These are phyloP conservation scores for Oncorhynchus tshawytscha DNA, from an alignment of 2,113 vertebrate genomes.

Conservation along the genomic window DNA sequence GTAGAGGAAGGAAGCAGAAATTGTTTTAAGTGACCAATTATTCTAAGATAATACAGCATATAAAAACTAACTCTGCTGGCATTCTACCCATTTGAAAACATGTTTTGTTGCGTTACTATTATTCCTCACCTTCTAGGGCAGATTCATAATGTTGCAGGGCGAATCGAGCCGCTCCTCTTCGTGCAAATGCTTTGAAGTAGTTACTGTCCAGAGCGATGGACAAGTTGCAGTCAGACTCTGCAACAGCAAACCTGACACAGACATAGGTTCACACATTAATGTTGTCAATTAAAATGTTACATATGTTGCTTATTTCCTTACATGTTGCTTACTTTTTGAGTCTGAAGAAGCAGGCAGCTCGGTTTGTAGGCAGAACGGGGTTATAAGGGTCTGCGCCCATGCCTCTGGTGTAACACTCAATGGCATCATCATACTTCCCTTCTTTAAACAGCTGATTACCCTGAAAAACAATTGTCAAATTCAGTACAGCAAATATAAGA, in stretches of 20 bases:
- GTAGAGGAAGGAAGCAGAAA: neutral
- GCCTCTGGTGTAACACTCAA: slow-evolving; percentile 90
- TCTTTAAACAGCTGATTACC: slow-evolving; percentile 89
- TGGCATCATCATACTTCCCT: slow-evolving; percentile 87
- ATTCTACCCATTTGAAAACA: neutral
- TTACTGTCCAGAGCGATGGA: slow-evolving; percentile 86
- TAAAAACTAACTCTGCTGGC: neutral
- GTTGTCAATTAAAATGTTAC: too few species aligned
- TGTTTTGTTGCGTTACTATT: neutral
- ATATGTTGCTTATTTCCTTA: too few species aligned
- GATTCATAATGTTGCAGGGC: slow-evolving; percentile 82
- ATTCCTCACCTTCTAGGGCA: slow-evolving; percentile 82
- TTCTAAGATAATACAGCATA: neutral
- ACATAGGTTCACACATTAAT: neutral
- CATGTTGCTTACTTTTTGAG: slow-evolving; percentile 86
- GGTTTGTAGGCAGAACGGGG: slow-evolving; percentile 88
- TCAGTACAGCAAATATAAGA: neutral
- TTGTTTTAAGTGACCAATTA: neutral
- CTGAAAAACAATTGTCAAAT: slow-evolving; percentile 60
- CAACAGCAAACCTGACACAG: slow-evolving; percentile 82
- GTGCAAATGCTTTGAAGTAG: slow-evolving; percentile 84
- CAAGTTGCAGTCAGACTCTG: slow-evolving; percentile 94
- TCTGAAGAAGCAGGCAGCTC: slow-evolving; percentile 87
- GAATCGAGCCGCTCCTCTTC: slow-evolving; percentile 84
- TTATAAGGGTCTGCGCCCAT: slow-evolving; percentile 90